Evolutionary conservation across 2,888 invertebrate genomes (phyloP), one percentile per base, ranked within the genome.

Genomic region (Cremastobaeus sp.): DNA sequence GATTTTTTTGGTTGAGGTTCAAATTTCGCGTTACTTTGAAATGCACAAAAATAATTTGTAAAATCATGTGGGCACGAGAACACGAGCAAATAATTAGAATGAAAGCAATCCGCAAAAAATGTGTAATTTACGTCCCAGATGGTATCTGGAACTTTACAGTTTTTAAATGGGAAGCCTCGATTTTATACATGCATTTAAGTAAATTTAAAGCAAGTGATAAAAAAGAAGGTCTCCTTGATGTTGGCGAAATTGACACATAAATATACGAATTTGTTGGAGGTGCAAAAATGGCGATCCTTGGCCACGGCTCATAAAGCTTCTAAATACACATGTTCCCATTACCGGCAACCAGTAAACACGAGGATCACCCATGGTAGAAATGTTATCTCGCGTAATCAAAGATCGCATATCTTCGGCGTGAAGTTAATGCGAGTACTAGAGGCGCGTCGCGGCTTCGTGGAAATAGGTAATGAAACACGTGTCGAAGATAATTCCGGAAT

Each of bases 391-490:
- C 45, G 66, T 60, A 68, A 78, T 74, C 76, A 59, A 43, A 64
- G 75, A 80, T 76, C 60, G 71, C 73, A 68, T 79, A 79, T 74
- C 75, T 71, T 47, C 25, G 52, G 66, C 74, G 74, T 72, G 74
- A 79, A 79, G 68, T 71, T 66, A 60, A 60, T 45, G 60, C 77
- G 77, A 78, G 78, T 76, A 77, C 54, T 69, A 55, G 76, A 21
- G 76, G 52, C 55, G 59, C 57, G 60, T 74, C 64, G 68, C 69
- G 65, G 57, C 55, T 41, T 59, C 64, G 66, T 76, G 54, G 73
- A 79, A 80, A 80, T 79, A 76, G 75, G 78, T 76, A 77, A 77
- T 76, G 76, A 77, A 83, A 81, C 84, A 83, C 76, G 78, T 80
- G 82, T 82, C 73, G 70, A 65, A 79, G 78, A 81, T 82, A 83